Base-by-base conservation (phyloP, 2,888 invertebrate species). In the Clusia tigrina region DNA sequence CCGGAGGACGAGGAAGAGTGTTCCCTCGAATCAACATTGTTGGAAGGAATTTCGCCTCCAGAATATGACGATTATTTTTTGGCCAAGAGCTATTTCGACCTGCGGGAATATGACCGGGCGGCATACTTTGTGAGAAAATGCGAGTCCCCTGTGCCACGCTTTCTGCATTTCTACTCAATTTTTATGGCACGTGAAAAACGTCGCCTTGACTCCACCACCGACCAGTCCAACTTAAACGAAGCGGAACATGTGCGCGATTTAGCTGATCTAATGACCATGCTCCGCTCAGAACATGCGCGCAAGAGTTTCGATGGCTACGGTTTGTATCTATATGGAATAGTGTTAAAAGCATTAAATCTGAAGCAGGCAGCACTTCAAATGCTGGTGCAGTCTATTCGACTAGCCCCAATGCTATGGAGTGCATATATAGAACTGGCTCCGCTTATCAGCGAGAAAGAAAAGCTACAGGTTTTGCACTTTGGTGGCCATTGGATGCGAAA, bases 401-500 rank as follows among this genome's bases (percentile, higher is more conserved):
- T 88, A 48, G 89, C 91, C 60, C 96, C 96, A 0, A 89, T 94
- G 76, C 88, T 96, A 65, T 99, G 98, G 98, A 91, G 95, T 48
- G 93, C 97, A 0, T 99, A 98, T 95, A 86, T 94, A 37, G 97
- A 98, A 81, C 85, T 99, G 15, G 92, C 95, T 0, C 89, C 91
- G 9, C 85, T 98, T 1, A 90, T 98, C 59, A 89, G 90, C 67
- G 93, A 94, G 74, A 91, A 91, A 82, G 92, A 93, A 74, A 92
- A 91, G 57, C 78, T 92, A 20, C 86, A 89, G 64, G 85, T 87
- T 2, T 79, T 90, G 2, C 86, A 87, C 63, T 81, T 92, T 48
- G 96, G 96, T 0, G 89, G 91, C 69, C 95, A 96, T 83, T 98
- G 98, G 98, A 95, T 98, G 88, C 92, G 92, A 82, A 89, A 93